These are phyloP conservation scores for Caenorhabditis afra DNA, from an alignment of 2,888 invertebrate genomes.

Conservation along the genomic window DNA sequence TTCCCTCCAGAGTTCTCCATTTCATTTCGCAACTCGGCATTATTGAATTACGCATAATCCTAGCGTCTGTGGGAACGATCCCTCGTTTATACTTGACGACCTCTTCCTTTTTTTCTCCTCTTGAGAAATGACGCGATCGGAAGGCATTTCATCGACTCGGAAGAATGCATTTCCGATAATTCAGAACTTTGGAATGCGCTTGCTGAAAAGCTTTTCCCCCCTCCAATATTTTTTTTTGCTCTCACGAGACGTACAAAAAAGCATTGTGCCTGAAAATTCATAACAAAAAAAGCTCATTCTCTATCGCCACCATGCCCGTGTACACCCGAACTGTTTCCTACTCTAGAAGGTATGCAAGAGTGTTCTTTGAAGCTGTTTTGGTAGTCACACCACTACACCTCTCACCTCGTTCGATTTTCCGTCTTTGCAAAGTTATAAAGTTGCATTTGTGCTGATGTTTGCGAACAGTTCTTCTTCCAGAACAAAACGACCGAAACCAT, in stretches of 20 bases:
- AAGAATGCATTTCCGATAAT: constrained; percentile 50
- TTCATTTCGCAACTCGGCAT: not conserved
- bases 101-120: not conserved
- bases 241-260: constrained; percentile 45
- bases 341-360: constrained; percentile 30
- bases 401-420: not conserved
- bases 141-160: constrained; percentile 24
- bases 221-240: constrained; percentile 35
- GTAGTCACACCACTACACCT: no score
- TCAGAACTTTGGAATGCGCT: constrained; percentile 58
- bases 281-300: constrained; percentile 40
- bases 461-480: constrained; percentile 26
- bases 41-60: not conserved
- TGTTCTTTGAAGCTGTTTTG: not conserved
- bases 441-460: constrained; percentile 37
- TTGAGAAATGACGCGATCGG: not conserved
- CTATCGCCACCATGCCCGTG: constrained; percentile 34
- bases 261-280: constrained; percentile 25
- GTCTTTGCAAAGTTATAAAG: constrained; percentile 22
- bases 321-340: constrained; percentile 41
- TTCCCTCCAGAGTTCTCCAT: constrained; percentile 1
- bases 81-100: no score
- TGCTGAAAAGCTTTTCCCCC: constrained; percentile 18
- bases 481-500: constrained; percentile 18
- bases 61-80: constrained; percentile 1